A percentile compares a stretch with the other conserved stretches of the same genome.
These are phyloP conservation scores for Chaetorhynchus papuensis DNA, from an alignment of 2,113 vertebrate species.

Conservation along the genomic window DNA sequence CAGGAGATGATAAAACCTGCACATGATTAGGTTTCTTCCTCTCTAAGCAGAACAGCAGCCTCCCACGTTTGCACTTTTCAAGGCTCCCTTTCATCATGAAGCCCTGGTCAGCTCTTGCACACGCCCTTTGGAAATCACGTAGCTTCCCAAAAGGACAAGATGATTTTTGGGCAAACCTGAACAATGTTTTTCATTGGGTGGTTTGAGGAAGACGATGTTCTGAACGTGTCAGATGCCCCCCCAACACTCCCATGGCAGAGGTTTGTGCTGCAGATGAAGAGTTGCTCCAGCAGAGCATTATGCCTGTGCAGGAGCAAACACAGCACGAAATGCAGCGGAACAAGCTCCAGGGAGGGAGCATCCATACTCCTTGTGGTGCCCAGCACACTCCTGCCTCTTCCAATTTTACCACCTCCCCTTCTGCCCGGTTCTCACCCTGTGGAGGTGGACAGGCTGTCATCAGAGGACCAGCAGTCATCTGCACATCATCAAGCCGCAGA, in stretches of 20 bases:
- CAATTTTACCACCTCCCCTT: not conserved
- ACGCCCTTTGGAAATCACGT: fast-evolving
- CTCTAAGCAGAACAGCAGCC: not conserved
- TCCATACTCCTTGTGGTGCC: not conserved
- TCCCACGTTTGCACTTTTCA: not conserved
- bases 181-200: not conserved
- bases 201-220: not conserved
- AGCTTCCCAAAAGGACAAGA: not conserved
- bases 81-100: not conserved
- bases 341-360: not conserved
- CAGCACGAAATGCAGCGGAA: fast-evolving
- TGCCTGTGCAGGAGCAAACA: fast-evolving
- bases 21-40: not conserved
- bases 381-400: not conserved
- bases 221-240: not conserved
- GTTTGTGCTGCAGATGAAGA: not conserved
- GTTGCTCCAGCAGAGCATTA: not conserved
- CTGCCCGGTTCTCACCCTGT: not conserved
- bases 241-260: not conserved
- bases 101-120: not conserved
- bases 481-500: not conserved
- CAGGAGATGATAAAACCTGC: not conserved
- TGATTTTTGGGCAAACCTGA: not conserved
- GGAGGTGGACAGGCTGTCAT: not conserved
- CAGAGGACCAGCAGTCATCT: not conserved